Base-by-base conservation (phyloP, 2,888 invertebrate species). In the Hecatera dysodea region DNA sequence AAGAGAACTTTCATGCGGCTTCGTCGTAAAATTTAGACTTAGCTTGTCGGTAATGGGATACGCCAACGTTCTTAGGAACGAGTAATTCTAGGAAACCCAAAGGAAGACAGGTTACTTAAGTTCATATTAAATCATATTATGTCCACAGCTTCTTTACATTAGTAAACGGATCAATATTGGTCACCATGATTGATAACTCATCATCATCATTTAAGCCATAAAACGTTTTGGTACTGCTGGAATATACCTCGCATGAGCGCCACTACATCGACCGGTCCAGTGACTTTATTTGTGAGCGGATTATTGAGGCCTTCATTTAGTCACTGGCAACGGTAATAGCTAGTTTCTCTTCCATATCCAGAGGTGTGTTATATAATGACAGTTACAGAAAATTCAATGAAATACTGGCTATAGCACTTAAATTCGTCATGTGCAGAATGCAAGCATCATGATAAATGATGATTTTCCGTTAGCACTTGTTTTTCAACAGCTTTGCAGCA, bases 41-140 rank as follows among this genome's bases (percentile, higher is more conserved):
- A 36, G 46, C 53, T 75, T 59, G 50, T 36, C 22, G 33, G 59
- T 74, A 79, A 74, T 56, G 36, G 46, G 63, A 77, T 61, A 48
- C 24, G 46, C 33, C 56, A 62, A 48, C 22, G 36, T 61, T 66
- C 46, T 65, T 19, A 52, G 61, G 59, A 57, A 33, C 56, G 72
- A 60, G 39, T 42, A 42, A 66, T 72, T 66, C 27, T 42, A 27
- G 27, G 11, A 53, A 36, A 52, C 15, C 17, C 36, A 22, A 42
- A 46, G 36, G 61, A 42, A 22, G n/a, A 29, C 61, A 65, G 65
- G 72, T 60, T 64, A 56, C 24, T 8, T 50, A 19, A 53, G 48
- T 22, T 66, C 24, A 61, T 46, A 48, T 12, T 9, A 27, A 42
- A 63, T 42, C 17, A 55, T 6, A 42, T n/a, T 24, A 70, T 6